Evolutionary conservation across 2,797 vertebrate genomes (phyloP).

Genomic region (Platalea minor): DNA sequence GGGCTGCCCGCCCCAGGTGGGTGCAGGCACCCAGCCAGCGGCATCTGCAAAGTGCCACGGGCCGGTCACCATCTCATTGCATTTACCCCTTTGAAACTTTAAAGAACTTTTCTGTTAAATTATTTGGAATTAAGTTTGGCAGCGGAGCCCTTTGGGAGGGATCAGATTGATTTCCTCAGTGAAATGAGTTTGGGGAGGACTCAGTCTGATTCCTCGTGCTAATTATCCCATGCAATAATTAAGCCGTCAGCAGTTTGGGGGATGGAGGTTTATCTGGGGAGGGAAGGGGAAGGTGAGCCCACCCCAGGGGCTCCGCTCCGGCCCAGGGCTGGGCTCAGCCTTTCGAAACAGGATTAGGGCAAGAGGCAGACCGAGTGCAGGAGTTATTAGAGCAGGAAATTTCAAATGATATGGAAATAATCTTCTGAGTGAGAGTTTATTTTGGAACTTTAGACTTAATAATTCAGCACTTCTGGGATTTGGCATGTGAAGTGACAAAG

Average conservation of each 20-base stretch:
- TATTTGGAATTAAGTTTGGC: conserved; percentile 67
- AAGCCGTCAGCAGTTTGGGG: conserved; percentile 54
- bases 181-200: conserved; percentile 60
- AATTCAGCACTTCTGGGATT: conserved; percentile 66
- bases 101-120: conserved; percentile 36
- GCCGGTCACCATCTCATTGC: neutral
- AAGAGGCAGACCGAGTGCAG: conserved; percentile 26
- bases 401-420: conserved; percentile 70
- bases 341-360: conserved; percentile 39
- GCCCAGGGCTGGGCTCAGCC: conserved; percentile 31
- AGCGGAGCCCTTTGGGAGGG: conserved; percentile 55
- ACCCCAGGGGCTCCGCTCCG: neutral
- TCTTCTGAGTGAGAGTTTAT: conserved; percentile 61
- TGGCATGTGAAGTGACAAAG: conserved; percentile 63
- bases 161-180: conserved; percentile 67
- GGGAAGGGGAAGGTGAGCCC: conserved; percentile 40
- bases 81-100: neutral
- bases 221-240: conserved; percentile 60
- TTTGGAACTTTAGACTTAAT: conserved; percentile 69
- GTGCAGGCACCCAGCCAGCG: neutral
- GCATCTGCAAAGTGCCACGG: neutral
- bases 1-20: neutral
- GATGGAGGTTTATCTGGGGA: conserved; percentile 25
- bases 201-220: conserved; percentile 36
- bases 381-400: conserved; percentile 72